Base-by-base conservation (phyloP, 2,797 vertebrate genomes). In the Acestrorhynchus altus region DNA sequence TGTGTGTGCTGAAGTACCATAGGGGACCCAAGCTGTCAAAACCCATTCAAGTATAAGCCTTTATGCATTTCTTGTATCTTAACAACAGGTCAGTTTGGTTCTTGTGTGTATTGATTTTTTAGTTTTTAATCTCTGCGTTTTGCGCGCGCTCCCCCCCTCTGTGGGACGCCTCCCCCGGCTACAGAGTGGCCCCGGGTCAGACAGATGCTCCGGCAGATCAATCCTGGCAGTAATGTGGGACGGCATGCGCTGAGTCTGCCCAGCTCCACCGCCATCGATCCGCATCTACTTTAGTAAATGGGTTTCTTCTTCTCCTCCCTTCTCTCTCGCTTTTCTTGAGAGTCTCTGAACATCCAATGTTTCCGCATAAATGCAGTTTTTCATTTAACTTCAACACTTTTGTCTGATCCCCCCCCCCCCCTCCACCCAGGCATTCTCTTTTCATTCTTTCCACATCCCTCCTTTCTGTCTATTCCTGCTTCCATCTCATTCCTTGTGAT, bases 201-300 rank as follows among this genome's bases (percentile, higher is more conserved):
- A 89, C 88, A 81, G 90, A 91, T 89, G 89, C 89, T 89, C 88
- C 65, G 81, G 84, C 31, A 82, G 91, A 94, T 94, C 94, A 93
- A 95, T 94, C 90, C 88, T 78, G 82, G 77, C 91, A 92, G 90
- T 92, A 94, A 93, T 93, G 90, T 91, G 89, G 88, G 90, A 92
- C 69, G 88, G 82, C 84, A 87, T 69, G 79, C 75, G 64, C 75
- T n/a, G 57, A 69, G 83, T 86, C 89, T 84, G 88, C 87, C 89
- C 90, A 86, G 90, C 92, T 93, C 91, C 90, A 87, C 85, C 86
- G 84, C 86, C 86, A 94, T 94, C 88, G 91, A 94, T 95, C 92
- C 89, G 90, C 89, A 93, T 91, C 93, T 93, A 92, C 92, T 93
- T 94, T 92, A 91, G 91, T 88, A 93, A 94, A 94, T 93, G 88